Evolutionary conservation across 2,113 vertebrate genomes (phyloP).

Genomic region (Heteronetta atricapilla): DNA sequence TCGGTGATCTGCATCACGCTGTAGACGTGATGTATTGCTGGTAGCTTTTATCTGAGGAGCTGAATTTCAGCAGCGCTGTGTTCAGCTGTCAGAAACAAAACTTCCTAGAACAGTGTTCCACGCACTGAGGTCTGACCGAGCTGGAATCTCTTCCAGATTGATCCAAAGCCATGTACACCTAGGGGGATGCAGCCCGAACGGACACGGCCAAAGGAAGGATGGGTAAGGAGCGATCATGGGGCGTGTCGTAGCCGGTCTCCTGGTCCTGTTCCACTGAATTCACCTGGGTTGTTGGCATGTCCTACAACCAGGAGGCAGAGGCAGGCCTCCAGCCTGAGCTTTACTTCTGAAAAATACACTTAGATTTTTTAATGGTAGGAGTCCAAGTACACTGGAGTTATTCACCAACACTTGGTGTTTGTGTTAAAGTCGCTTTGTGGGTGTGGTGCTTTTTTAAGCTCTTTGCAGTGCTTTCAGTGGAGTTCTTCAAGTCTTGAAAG

Average conservation of each 20-base stretch:
- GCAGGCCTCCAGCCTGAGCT: neutral
- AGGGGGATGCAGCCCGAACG: slow-evolving; percentile 98
- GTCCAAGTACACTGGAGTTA: neutral
- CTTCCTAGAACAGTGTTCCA: neutral
- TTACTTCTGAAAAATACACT: neutral
- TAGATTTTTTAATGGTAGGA: neutral
- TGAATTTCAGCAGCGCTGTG: neutral
- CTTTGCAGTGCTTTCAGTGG: neutral
- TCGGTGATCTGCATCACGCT: neutral
- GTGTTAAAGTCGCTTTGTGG: neutral
- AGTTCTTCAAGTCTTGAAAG: neutral
- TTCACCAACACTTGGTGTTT: rapidly evolving
- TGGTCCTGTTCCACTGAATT: neutral
- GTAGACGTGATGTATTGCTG: neutral
- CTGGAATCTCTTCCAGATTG: slow-evolving; percentile 85
- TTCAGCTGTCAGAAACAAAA: neutral
- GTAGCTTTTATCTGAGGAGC: neutral
- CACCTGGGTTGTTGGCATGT: rapidly evolving
- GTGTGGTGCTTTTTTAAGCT: neutral
- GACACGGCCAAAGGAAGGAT: slow-evolving; percentile 94
- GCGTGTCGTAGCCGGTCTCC: neutral
- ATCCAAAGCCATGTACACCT: slow-evolving; percentile 98
- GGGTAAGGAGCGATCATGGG: slow-evolving; percentile 82
- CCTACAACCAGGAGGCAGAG: neutral
- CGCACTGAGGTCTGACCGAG: neutral